Evolutionary conservation across 1,140 invertebrate genomes (phyloP).

Genomic region (Drosophila santomea): DNA sequence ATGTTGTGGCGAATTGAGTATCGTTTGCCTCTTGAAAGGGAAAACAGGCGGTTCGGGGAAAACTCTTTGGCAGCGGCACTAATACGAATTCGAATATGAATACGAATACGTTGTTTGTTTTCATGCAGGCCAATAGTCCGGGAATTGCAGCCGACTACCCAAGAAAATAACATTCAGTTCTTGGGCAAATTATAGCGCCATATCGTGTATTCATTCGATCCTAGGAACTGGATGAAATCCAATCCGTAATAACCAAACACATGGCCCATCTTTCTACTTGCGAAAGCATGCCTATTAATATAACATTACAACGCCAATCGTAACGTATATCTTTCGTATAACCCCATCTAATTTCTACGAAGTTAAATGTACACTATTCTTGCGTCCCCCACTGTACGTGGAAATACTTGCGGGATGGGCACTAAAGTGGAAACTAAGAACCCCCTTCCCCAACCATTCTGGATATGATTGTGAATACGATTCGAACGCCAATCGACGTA

Average conservation of each 20-base stretch:
- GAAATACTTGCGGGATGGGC: conserved; percentile 18
- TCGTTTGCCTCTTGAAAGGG: conserved; percentile 13
- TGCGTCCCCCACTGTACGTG: conserved; percentile 1
- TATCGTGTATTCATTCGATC: not conserved
- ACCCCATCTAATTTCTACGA: not conserved
- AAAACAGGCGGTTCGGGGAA: conserved; percentile 16
- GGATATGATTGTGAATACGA: conserved; percentile 25
- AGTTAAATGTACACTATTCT: not conserved
- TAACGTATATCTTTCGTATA: no score
- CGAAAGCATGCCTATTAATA: no score
- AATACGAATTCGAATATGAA: conserved; percentile 18
- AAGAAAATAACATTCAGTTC: conserved; percentile 4
- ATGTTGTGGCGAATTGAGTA: conserved; percentile 25
- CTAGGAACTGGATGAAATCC: not conserved
- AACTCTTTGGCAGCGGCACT: conserved; percentile 56
- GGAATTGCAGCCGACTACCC: conserved; percentile 25
- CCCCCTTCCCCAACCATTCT: conserved; percentile 3
- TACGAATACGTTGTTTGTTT: conserved; percentile 33
- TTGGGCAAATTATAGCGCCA: not conserved
- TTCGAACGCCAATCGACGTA: conserved; percentile 27
- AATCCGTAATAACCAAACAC: not conserved
- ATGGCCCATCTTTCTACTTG: not conserved
- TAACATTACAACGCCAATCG: no score
- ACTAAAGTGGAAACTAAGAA: conserved; percentile 30
- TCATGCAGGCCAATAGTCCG: conserved; percentile 24